A percentile compares a stretch with the other conserved stretches of the same genome.
These are phyloP conservation scores for Gonioctena quinquepunctata DNA, from an alignment of 1,140 invertebrate genomes.

Conservation along the genomic window DNA sequence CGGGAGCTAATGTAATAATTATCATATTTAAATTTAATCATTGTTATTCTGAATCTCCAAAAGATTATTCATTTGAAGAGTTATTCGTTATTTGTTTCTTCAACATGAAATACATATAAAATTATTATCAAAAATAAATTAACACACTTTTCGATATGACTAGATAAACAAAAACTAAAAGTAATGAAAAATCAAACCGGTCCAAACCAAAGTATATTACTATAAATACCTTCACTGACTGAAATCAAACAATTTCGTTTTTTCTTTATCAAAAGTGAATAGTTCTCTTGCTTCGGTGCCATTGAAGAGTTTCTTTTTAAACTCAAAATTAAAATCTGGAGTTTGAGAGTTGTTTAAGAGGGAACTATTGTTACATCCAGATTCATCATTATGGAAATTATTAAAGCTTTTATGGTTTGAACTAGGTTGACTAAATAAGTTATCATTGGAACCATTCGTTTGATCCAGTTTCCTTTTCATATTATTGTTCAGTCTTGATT, in stretches of 20 bases:
- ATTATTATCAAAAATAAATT: too few species aligned
- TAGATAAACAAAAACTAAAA: background rate
- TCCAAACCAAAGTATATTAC: too few species aligned
- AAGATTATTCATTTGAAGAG: too few species aligned
- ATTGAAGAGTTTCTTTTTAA: slow-evolving; percentile 4
- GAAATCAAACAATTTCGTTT: slow-evolving; percentile 17
- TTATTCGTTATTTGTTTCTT: too few species aligned
- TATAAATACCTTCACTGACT: background rate
- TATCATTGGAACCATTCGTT: background rate
- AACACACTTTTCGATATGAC: too few species aligned
- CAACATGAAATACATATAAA: too few species aligned
- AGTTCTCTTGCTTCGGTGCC: background rate
- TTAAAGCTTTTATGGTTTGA: background rate
- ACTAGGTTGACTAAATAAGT: background rate
- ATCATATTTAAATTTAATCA: too few species aligned
- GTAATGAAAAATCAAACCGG: too few species aligned
- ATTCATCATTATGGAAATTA: background rate
- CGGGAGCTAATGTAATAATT: too few species aligned
- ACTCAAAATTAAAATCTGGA: slow-evolving; percentile 1
- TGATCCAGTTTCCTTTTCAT: background rate
- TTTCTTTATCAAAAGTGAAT: slow-evolving; percentile 17
- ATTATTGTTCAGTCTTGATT: background rate
- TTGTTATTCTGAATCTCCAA: too few species aligned
- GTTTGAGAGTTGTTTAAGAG: background rate
- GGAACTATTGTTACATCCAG: too few species aligned